phyloP scores from a whole-genome alignment of 2,888 invertebrate genomes.

The Tubulanus polymorphus region DNA sequence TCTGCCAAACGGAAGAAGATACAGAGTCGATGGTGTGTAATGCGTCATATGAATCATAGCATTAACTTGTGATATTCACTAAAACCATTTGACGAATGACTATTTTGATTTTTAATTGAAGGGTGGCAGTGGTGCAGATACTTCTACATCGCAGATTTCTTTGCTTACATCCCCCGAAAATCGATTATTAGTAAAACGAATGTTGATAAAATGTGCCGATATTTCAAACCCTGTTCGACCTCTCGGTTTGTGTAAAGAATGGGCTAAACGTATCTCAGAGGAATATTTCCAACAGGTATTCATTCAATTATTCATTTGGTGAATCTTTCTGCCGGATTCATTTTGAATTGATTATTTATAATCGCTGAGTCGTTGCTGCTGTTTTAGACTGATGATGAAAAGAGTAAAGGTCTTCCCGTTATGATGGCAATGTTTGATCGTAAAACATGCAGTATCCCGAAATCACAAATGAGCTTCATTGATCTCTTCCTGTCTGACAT shows the following conservation, averaged over 20 bases:
- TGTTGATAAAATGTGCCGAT: constrained; percentile 98
- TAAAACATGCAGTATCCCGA: constrained; percentile 89
- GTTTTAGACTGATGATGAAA: constrained; percentile 89
- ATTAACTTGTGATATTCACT: no score
- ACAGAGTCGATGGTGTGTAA: constrained; percentile 24
- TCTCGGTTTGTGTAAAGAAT: constrained; percentile 71
- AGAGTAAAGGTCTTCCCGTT: constrained; percentile 79
- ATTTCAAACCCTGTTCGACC: constrained; percentile 95
- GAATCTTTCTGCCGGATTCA: not conserved
- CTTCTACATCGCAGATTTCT: constrained; percentile 25
- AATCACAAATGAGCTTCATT: constrained; percentile 95
- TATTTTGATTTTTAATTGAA: constrained; percentile 6
- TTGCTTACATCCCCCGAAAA: constrained; percentile 63
- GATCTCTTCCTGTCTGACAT: constrained; percentile 97
- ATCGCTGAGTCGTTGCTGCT: no score
- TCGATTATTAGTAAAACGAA: constrained; percentile 75
- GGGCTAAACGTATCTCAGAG: constrained; percentile 93
- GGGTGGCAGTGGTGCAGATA: constrained; percentile 30
- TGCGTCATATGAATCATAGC: no score
- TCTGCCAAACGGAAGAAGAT: constrained; percentile 39
- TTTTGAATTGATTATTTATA: no score
- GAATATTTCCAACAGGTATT: constrained; percentile 86
- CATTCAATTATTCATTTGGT: not conserved
- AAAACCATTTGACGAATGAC: no score
- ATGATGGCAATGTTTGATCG: constrained; percentile 99